Evolutionary conservation across 2,797 vertebrate genomes (phyloP).

Genomic region (Brotula barbata): DNA sequence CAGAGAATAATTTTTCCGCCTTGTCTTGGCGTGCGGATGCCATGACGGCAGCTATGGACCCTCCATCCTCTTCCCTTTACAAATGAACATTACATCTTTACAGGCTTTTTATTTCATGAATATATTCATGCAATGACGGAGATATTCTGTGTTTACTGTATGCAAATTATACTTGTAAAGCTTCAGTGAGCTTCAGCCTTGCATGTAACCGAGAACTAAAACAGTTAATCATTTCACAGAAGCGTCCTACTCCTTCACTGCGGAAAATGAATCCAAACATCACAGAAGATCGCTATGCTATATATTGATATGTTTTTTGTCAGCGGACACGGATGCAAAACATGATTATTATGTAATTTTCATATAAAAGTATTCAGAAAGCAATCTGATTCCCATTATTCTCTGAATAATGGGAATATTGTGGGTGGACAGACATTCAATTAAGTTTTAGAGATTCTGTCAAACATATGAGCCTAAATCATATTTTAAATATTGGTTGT

Average conservation of each 20-base stretch:
- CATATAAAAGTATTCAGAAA: conserved; percentile 31
- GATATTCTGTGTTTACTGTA: conserved; percentile 11
- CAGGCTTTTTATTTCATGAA: conserved; percentile 4
- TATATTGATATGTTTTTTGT: background rate
- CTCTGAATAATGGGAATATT: conserved; percentile 49
- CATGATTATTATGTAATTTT: conserved; percentile 16
- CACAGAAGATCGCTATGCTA: background rate
- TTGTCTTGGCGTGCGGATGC: conserved; percentile 14
- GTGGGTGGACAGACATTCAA: conserved; percentile 46
- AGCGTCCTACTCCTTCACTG: conserved; percentile 21
- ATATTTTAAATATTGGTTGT: conserved; percentile 42
- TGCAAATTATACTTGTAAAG: too few species aligned
- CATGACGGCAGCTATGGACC: conserved; percentile 29
- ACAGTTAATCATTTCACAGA: conserved; percentile 21
- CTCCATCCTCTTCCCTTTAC: too few species aligned
- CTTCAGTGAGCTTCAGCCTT: conserved; percentile 25
- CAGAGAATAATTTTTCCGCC: conserved; percentile 8
- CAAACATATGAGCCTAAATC: conserved; percentile 33
- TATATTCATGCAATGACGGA: conserved; percentile 5
- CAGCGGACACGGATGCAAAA: conserved; percentile 17
- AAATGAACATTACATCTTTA: too few species aligned
- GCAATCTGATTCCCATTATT: conserved; percentile 40
- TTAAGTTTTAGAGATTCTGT: conserved; percentile 46
- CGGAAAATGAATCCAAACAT: conserved; percentile 3
- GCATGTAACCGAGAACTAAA: conserved; percentile 17